phyloP scores from a whole-genome alignment of 2,888 invertebrate species.

The Gymnosoma rotundatum region DNA sequence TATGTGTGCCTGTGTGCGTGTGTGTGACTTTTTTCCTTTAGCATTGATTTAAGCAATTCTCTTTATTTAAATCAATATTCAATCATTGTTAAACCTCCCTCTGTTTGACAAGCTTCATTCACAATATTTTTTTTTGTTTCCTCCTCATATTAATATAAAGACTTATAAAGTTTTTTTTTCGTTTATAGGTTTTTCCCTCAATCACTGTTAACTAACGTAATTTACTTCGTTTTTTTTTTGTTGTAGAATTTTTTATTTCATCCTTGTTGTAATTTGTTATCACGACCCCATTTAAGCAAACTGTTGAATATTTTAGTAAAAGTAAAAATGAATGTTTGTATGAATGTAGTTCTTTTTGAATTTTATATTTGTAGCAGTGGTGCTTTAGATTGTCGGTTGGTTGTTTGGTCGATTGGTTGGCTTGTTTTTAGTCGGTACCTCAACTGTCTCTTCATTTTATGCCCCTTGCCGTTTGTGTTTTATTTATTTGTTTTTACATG shows the following conservation, averaged over 20 bases:
- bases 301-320: conserved; percentile 60
- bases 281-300: conserved; percentile 59
- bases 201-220: conserved; percentile 57
- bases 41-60: conserved; percentile 12
- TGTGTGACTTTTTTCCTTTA: not conserved
- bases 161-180: not conserved
- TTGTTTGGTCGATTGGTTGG: not conserved
- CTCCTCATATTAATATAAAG: not conserved
- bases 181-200: conserved; percentile 23
- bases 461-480: conserved; percentile 7
- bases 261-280: conserved; percentile 42
- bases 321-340: not conserved
- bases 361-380: conserved; percentile 40
- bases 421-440: conserved; percentile 4
- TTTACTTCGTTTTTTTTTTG: conserved; percentile 54
- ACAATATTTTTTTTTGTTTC: not conserved
- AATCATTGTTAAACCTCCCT: conserved; percentile 61
- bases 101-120: conserved; percentile 46
- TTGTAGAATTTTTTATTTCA: not conserved
- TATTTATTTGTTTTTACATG: conserved; percentile 20
- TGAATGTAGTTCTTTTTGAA: not conserved
- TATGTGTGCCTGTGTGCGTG: not conserved
- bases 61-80: conserved; percentile 63
- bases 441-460: conserved; percentile 18
- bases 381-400: conserved; percentile 40